These are phyloP conservation scores for Mesorhabditis spiculigera DNA, from an alignment of 2,888 invertebrate genomes.

Conservation along the genomic window DNA sequence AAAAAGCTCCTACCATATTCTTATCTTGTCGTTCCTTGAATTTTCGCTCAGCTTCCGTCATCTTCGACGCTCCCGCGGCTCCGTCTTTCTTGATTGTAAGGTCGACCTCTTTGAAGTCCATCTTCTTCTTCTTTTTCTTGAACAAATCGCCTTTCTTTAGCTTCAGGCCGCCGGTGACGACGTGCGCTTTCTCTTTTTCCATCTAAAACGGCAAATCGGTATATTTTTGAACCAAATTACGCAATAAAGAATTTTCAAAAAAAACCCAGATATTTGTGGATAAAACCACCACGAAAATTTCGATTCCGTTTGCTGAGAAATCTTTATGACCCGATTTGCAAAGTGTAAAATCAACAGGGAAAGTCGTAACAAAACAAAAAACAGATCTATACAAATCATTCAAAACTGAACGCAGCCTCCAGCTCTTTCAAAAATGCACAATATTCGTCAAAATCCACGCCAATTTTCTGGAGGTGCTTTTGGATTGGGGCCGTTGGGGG, in stretches of 20 bases:
- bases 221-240: too few relatives aligned
- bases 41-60: constrained; percentile 54
- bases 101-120: constrained; percentile 32
- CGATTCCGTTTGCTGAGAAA: too few relatives aligned
- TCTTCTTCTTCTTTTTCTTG: constrained; percentile 38
- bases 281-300: too few relatives aligned
- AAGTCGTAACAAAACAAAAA: constrained; percentile 3
- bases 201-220: not conserved
- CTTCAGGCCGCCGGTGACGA: constrained; percentile 41
- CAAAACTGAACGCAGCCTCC: not conserved
- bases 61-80: constrained; percentile 17
- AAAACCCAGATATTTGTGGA: too few relatives aligned
- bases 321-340: not conserved
- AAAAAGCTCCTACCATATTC: constrained; percentile 36
- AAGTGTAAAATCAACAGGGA: not conserved
- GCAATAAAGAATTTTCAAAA: too few relatives aligned
- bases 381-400: not conserved
- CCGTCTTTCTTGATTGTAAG: constrained; percentile 27
- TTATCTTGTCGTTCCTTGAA: constrained; percentile 49
- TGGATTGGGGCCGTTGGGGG: not conserved
- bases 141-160: constrained; percentile 38
- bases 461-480: not conserved
- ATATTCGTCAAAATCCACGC: not conserved
- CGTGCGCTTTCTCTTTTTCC: constrained; percentile 26
- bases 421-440: not conserved